Conservation (phyloP, 2,113 vertebrate genomes). For the Ictidomys tridecemlineatus region DNA sequence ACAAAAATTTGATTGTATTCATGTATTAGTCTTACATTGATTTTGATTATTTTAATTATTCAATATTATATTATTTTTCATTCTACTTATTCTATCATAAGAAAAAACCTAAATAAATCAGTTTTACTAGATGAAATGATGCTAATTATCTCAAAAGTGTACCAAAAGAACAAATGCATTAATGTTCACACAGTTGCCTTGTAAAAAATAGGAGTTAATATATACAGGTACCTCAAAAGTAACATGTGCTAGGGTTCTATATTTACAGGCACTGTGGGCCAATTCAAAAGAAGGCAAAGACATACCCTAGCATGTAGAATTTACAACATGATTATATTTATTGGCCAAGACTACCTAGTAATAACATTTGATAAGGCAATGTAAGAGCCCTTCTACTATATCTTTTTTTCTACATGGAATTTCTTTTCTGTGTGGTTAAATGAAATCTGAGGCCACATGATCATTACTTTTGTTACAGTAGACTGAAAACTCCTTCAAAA, state of each 20-base stretch:
- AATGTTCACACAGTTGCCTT: neutral
- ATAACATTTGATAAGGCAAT: neutral
- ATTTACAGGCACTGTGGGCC: neutral
- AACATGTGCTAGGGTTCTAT: neutral
- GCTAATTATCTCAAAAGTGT: neutral
- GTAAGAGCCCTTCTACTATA: neutral
- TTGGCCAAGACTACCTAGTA: neutral
- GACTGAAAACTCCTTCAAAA: neutral
- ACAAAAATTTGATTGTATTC: neutral
- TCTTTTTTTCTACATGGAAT: slow-evolving; percentile 32
- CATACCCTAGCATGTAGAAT: neutral
- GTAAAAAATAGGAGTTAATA: neutral
- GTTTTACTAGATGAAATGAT: neutral
- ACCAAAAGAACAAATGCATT: neutral
- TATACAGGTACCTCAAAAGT: neutral
- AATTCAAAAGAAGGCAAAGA: slow-evolving; percentile 37
- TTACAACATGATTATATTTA: neutral
- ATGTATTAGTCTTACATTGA: neutral
- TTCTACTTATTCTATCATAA: slow-evolving; percentile 9
- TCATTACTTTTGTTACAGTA: neutral
- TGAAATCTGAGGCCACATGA: neutral
- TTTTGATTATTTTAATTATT: slow-evolving; percentile 6
- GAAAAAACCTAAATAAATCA: neutral
- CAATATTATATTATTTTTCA: neutral
- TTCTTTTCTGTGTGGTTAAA: slow-evolving; percentile 18